phyloP scores from a whole-genome alignment of 2,113 vertebrate genomes.

The Spilogale gracilis region DNA sequence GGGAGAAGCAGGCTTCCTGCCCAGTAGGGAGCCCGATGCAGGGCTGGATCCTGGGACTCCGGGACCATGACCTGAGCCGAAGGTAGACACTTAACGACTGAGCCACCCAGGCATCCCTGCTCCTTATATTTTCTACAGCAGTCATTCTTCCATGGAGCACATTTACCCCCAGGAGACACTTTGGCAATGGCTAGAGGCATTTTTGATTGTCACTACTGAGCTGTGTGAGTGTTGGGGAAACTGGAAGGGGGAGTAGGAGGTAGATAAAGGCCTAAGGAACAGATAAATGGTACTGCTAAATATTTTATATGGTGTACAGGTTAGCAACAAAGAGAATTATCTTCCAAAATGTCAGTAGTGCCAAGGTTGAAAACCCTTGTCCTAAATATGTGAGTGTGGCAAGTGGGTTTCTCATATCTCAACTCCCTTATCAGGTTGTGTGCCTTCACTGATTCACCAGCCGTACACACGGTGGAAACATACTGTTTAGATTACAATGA shows the following conservation, averaged over 20 bases:
- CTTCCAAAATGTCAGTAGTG: neutral
- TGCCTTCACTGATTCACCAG: neutral
- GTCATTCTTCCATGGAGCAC: neutral
- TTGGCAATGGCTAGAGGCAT: neutral
- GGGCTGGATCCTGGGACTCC: no score
- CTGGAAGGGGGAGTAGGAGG: accelerated
- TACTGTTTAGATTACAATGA: neutral
- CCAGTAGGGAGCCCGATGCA: no score
- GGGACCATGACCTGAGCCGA: no score
- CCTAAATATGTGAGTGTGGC: neutral
- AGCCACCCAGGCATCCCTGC: no score
- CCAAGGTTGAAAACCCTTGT: neutral
- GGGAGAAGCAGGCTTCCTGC: no score
- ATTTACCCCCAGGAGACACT: neutral
- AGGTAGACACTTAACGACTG: no score
- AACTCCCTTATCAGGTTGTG: no score
- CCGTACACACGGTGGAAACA: neutral
- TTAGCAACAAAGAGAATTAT: neutral
- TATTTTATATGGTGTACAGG: neutral
- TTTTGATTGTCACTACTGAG: neutral
- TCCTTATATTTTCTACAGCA: neutral
- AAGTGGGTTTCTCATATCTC: neutral
- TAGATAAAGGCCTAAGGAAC: neutral
- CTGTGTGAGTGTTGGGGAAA: neutral
- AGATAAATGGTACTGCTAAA: neutral